A percentile compares a stretch with the other conserved stretches of the same genome.
Evolutionary conservation across 2,797 vertebrate species (phyloP).

Genomic region (Leptodactylus fallax): DNA sequence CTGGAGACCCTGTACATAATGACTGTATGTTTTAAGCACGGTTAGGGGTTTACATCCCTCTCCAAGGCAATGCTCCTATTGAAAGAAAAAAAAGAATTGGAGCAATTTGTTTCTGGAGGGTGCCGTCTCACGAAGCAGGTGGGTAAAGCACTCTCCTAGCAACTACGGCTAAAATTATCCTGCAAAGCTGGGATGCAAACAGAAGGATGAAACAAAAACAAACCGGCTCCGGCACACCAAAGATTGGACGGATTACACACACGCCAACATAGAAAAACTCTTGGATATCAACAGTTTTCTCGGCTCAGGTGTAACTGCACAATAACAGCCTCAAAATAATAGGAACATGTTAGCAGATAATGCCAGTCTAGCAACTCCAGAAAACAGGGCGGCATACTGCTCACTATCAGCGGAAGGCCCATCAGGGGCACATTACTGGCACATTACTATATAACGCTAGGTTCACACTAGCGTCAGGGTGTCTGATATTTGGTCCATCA

Average conservation of each 20-base stretch:
- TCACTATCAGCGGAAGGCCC: no score
- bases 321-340: not conserved
- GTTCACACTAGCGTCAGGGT: no score
- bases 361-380: no score
- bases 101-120: not conserved
- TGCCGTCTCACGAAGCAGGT: constrained; percentile 25
- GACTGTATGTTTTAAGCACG: not conserved
- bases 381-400: no score
- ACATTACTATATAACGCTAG: no score
- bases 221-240: not conserved
- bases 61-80: not conserved
- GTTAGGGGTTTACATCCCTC: not conserved
- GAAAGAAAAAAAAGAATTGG: not conserved
- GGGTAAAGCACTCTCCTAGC: constrained; percentile 45
- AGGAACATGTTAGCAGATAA: not conserved
- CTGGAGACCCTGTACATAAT: not conserved
- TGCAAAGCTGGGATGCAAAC: not conserved
- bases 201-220: not conserved
- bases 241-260: not conserved
- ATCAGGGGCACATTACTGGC: no score
- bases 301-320: not conserved
- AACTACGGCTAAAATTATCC: constrained; percentile 47
- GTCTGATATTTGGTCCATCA: no score
- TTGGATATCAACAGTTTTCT: not conserved
- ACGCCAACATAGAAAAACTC: not conserved